Base-by-base conservation (phyloP, 2,797 vertebrate species). In the Sebastes hopkinsi region DNA sequence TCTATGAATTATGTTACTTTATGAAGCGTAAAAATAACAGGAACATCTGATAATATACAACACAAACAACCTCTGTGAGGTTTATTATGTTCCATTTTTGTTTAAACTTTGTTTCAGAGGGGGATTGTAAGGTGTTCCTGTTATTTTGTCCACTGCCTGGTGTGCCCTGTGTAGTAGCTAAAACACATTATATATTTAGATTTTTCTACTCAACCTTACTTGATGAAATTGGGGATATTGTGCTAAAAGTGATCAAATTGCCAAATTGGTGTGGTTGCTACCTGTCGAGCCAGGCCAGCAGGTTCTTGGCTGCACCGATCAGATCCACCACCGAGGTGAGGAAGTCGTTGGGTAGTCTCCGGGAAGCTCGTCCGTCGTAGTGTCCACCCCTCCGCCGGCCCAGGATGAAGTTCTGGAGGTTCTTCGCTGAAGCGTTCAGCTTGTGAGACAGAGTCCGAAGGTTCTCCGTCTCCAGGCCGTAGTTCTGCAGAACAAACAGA, bases 221-320 rank as follows among this genome's bases (percentile, higher is more conserved):
- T 12, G 8, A 13, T 50, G 5, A 56, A 59, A 59, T 6, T 59
- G 3, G 2, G 9, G 3, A 38, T 9, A n/a, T 61, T 61, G 22
- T 72, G 32, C 9, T 4, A 2, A 69, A 22, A 22, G 1, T 42
- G 22, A 16, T 25, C 4, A 32, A 14, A 42, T n/a, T 27, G 9
- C 2, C 0, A 42, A 58, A 29, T 65, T 14, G 13, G 12, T 50
- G 10, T 16, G 2, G 14, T 20, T 11, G 23, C 27, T 80, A 99
- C 97, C 97, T 97, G 96, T 99, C 97, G 38, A 99, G 95, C 97
- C 97, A 97, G 86, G 96, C 97, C 23, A 98, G 90, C 81, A 98
- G 94, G 91, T 96, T 98, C 95, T 97, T 98, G 85, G 97, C 96
- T 89, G 96, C 96, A 90, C 97, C 97, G 80, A 98, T 98, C 88